Base-by-base conservation (phyloP, 2,888 invertebrate species). In the Trichopria drosophilae region DNA sequence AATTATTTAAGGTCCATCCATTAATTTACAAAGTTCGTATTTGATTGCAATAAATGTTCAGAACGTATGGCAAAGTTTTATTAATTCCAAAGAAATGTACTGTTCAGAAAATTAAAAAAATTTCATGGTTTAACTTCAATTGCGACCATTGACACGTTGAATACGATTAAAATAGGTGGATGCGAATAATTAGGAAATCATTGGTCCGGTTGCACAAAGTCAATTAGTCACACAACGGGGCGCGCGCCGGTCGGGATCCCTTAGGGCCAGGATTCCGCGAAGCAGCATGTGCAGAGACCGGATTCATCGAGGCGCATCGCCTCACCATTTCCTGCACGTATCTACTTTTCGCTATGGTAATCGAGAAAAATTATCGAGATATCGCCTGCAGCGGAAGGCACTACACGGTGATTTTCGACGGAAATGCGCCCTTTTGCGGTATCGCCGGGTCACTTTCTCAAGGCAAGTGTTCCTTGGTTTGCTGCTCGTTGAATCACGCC, bases 161-260 rank as follows among this genome's bases (percentile, higher is more conserved):
- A 13, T 35, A 6, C 39, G 64, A 61, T 65, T 57, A 56, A 55
- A 59, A 67, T 67, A 60, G 59, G 53, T 57, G 51, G 47, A 57
- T 50, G 51, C 58, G 61, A 64, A 68, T 66, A 69, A 68, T 67
- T 65, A 64, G 62, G 61, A 56, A 63, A 65, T 65, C 63, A 55
- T 19, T 16, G 57, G 48, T 42, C 39, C 46, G 55, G 55, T 51
- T 57, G 59, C 59, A 61, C 59, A 58, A 58, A 60, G 59, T 58
- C 66, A 67, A 68, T 67, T 65, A 68, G 66, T 66, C 65, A 65
- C 64, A 61, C 66, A 60, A 57, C 66, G 64, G 67, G 64, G 60
- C 46, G 56, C 53, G 49, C 53, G 43, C 50, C 49, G 44, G 36
- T 41, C 42, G 47, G 26, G 16, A 48, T 52, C 55, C 52, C 53